Conservation (phyloP, 2,888 invertebrate species). For the Periphyllus acericola region DNA sequence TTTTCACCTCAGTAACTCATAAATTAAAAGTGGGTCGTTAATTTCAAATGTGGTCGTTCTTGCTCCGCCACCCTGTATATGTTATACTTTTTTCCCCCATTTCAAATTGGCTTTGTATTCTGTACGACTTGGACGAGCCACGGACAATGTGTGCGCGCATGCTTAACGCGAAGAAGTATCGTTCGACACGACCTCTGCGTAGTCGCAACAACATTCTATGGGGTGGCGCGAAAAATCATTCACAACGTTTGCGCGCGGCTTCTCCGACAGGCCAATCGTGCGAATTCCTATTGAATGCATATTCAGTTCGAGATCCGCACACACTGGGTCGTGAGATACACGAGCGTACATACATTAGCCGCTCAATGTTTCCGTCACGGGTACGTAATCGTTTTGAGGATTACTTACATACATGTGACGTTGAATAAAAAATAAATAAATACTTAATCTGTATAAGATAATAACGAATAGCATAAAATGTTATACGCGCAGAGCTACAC, state of each 20-base stretch:
- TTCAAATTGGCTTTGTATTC: too few relatives aligned
- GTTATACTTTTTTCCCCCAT: too few relatives aligned
- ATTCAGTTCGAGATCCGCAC: not conserved
- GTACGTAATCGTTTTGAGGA: slow-evolving; percentile 40
- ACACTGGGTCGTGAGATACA: slow-evolving; percentile 18
- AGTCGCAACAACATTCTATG: slow-evolving; percentile 17
- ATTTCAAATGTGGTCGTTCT: too few relatives aligned
- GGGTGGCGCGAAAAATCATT: slow-evolving; percentile 40
- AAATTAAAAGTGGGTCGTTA: too few relatives aligned
- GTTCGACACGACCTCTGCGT: slow-evolving; percentile 18
- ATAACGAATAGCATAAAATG: not conserved
- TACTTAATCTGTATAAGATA: not conserved
- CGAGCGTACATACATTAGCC: not conserved
- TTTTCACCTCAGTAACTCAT: too few relatives aligned
- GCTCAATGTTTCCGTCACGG: slow-evolving; percentile 7
- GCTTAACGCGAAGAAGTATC: not conserved
- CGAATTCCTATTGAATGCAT: slow-evolving; percentile 18
- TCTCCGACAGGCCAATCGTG: slow-evolving; percentile 19
- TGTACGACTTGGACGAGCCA: not conserved
- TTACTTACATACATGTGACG: slow-evolving; percentile 27
- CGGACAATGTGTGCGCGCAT: not conserved
- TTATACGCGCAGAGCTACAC: not conserved
- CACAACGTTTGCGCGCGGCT: slow-evolving; percentile 10
- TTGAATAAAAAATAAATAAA: not conserved
- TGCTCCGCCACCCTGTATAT: too few relatives aligned